phyloP scores from a whole-genome alignment of 1,140 invertebrate genomes.

The Drosophila eugracilis region DNA sequence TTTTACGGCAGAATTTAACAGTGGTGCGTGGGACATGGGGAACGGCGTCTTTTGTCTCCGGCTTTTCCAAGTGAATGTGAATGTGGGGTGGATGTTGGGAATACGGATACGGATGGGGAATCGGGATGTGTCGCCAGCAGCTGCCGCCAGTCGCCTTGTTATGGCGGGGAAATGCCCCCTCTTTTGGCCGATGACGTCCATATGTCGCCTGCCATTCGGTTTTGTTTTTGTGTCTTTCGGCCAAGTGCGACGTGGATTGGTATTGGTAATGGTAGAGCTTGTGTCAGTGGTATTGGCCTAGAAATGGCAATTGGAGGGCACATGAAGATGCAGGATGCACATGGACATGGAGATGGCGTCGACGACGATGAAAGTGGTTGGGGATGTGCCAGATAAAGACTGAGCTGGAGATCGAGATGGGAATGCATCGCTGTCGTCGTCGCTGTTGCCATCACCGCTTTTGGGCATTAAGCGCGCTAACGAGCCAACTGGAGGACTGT shows the following conservation, averaged over 20 bases:
- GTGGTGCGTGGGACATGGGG: conserved; percentile 17
- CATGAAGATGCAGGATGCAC: neutral
- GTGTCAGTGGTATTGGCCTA: conserved; percentile 28
- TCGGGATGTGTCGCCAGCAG: conserved; percentile 29
- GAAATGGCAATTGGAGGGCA: conserved; percentile 26
- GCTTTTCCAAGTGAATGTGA: neutral
- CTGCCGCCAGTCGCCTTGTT: conserved; percentile 27
- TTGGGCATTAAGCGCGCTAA: conserved; percentile 67
- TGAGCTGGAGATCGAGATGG: neutral
- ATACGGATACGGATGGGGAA: neutral
- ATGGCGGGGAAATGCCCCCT: conserved; percentile 30
- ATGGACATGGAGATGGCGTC: conserved; percentile 7
- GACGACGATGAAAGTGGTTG: neutral
- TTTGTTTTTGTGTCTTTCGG: conserved; percentile 26
- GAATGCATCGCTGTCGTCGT: conserved; percentile 33
- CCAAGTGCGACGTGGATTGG: conserved; percentile 19
- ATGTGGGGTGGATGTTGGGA: neutral
- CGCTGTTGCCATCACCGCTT: conserved; percentile 18
- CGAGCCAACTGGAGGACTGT: conserved; percentile 50
- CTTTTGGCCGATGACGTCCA: conserved; percentile 53
- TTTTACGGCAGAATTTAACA: conserved; percentile 35
- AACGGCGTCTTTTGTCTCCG: conserved; percentile 24
- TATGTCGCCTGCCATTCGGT: conserved; percentile 70
- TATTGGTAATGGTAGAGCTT: too few relatives aligned
- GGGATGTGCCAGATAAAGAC: neutral